These are phyloP conservation scores for Corynorhinus townsendii DNA, from an alignment of 2,113 vertebrate genomes.

Conservation along the genomic window DNA sequence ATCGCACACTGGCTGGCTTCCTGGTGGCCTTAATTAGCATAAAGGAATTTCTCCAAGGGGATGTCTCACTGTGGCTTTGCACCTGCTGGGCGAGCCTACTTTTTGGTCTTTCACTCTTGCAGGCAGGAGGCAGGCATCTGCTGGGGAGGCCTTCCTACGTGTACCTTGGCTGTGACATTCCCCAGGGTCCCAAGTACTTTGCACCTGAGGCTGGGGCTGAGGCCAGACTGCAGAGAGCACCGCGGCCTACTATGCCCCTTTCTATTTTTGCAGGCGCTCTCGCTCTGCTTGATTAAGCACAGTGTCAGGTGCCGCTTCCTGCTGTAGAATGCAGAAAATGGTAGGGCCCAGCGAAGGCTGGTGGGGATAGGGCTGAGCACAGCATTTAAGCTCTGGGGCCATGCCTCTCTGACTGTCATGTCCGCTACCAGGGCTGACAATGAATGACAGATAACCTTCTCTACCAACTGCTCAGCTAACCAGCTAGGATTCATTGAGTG, in stretches of 20 bases:
- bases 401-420: background rate
- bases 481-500: background rate
- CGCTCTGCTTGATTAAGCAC: conserved; percentile 17
- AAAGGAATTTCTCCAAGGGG: conserved; percentile 41
- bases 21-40: conserved; percentile 31
- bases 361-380: background rate
- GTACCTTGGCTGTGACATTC: background rate
- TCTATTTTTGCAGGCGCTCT: background rate
- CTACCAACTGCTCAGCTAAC: background rate
- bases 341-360: background rate
- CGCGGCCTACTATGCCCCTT: accelerated
- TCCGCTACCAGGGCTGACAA: background rate
- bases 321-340: background rate
- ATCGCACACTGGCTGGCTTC: conserved; percentile 33
- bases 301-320: background rate
- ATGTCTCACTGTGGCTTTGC: background rate
- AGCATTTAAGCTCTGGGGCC: background rate
- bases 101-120: conserved; percentile 35
- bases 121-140: background rate
- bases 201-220: background rate
- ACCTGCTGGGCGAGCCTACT: background rate
- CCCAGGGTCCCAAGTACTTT: background rate
- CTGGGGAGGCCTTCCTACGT: background rate
- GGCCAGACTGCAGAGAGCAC: background rate
- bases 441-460: background rate